Base-by-base conservation (phyloP, 2,113 vertebrate species). In the Caranx melampygus region DNA sequence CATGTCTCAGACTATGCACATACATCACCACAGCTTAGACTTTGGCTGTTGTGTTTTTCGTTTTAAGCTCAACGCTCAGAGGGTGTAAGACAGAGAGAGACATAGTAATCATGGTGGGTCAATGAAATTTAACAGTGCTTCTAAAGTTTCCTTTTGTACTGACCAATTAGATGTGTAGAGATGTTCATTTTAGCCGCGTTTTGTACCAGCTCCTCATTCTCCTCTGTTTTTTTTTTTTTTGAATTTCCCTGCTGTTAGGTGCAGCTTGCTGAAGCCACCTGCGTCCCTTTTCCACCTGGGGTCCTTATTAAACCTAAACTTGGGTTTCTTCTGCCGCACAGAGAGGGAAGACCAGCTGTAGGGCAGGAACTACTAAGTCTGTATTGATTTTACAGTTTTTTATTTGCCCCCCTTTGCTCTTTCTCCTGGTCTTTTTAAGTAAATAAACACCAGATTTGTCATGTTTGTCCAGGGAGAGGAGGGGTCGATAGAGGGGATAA, bases 381-480 rank as follows among this genome's bases (percentile, higher is more conserved):
- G 81, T 94, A 95, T 94, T 88, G 94, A 95, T 95, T 94, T 94
- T 75, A 65, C 88, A 84, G 89, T 94, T 94, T 94, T 95, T 93
- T 90, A 78, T 87, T 87, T 72, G 75, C 78, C 75, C 86, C 85
- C 85, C 68, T 82, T 88, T 89, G 80, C 86, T 87, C 86, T 86
- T 85, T 92, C 85, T 89, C 78, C 81, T 64, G 87, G 88, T 88
- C 87, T 92, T 93, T 92, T 90, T 81, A 90, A 93, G 94, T 94
- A 95, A 95, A 95, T 94, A 95, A 95, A 95, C 92, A 95, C 88
- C 91, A 93, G 91, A 95, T 95, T 94, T 95, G 92, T 95, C 95
- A 94, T 92, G 88, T 93, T 91, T 88, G 84, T 89, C 83, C 85
- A 84, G 91, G 75, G 86, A 88, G 83, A 82, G 52, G 86, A 83